Conservation (phyloP, 2,888 invertebrate species). For the Philaethria dido region DNA sequence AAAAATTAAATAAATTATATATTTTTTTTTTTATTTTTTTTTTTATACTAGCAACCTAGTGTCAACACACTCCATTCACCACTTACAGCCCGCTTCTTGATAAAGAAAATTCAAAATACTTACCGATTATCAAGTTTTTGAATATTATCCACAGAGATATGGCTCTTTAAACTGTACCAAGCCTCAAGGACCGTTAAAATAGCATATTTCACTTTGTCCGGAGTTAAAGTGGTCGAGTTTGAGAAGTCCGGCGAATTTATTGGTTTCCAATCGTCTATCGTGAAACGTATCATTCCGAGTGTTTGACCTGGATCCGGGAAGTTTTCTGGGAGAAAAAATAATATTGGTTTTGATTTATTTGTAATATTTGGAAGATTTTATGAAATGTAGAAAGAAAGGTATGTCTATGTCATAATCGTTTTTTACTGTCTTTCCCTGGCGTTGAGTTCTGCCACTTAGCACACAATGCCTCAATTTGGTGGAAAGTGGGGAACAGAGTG, state of each 20-base stretch:
- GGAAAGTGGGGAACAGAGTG: too few species aligned
- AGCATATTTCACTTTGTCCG: slow-evolving; percentile 37
- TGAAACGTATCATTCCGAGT: slow-evolving; percentile 54
- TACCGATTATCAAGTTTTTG: slow-evolving; percentile 17
- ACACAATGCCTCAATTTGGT: too few species aligned
- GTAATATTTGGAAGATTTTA: not conserved
- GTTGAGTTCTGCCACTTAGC: too few species aligned
- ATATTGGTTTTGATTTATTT: not conserved
- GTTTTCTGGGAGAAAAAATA: slow-evolving; percentile 50
- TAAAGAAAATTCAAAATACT: not conserved
- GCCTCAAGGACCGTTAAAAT: slow-evolving; percentile 35
- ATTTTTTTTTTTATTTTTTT: too few species aligned
- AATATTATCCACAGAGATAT: slow-evolving; percentile 11
- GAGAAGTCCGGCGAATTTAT: slow-evolving; percentile 31
- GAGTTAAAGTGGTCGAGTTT: slow-evolving; percentile 26
- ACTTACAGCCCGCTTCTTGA: too few species aligned
- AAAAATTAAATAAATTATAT: too few species aligned
- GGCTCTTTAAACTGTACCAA: slow-evolving; percentile 34
- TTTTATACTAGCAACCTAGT: too few species aligned
- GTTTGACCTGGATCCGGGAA: slow-evolving; percentile 61
- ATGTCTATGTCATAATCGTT: not conserved
- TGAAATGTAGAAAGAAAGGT: not conserved
- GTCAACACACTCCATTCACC: too few species aligned
- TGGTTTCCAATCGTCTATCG: slow-evolving; percentile 55
- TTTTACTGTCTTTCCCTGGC: too few species aligned